These are phyloP conservation scores for Heliothis subflexa DNA, from an alignment of 1,140 invertebrate genomes.

Conservation along the genomic window DNA sequence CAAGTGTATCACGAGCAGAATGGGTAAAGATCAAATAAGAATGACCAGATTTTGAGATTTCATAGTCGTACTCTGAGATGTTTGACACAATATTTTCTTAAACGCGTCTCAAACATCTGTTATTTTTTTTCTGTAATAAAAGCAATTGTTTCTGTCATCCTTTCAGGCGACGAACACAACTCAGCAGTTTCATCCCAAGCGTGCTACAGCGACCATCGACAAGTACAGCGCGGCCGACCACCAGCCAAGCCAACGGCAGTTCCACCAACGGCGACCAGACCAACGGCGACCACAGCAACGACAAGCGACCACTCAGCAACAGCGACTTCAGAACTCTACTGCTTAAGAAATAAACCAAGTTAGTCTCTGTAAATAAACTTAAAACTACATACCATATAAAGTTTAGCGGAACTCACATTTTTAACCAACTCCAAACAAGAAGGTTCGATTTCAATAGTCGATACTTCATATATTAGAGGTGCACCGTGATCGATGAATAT, in stretches of 20 bases:
- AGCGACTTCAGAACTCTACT: constrained; percentile 79
- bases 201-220: constrained; percentile 75
- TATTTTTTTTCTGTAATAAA: no score
- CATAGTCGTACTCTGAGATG: no score
- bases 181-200: constrained; percentile 81
- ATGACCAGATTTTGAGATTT: no score
- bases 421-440: background rate
- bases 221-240: constrained; percentile 42
- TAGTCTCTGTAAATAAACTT: constrained; percentile 33
- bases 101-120: no score
- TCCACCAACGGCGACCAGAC: background rate
- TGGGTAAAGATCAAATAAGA: no score
- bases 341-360: constrained; percentile 71
- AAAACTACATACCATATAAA: background rate
- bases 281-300: constrained; percentile 60
- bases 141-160: constrained; percentile 7
- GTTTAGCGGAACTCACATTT: background rate
- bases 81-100: no score
- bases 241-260: background rate
- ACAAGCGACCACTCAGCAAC: constrained; percentile 73
- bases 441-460: background rate
- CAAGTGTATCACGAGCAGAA: no score
- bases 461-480: constrained; percentile 7
- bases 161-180: constrained; percentile 76
- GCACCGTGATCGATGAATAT: background rate